Percentiles rank a stretch among this genome's conserved stretches.
Conservation (phyloP, 2,113 vertebrate species). For the rabbit (Oryctolagus cuniculus) region DNA sequence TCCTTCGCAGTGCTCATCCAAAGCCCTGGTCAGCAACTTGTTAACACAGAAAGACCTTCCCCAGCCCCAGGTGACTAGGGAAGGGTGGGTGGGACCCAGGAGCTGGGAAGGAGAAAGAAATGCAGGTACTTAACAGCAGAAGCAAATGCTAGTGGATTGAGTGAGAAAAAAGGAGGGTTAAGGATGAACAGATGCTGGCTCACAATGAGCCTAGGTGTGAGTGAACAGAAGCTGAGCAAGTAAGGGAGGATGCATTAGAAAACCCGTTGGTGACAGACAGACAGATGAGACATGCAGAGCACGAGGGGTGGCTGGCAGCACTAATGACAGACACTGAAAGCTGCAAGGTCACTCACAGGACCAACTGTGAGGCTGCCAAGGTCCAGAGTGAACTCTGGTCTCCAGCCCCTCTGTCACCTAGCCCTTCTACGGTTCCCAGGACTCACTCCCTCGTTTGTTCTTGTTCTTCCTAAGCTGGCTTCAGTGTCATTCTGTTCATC, state of each 20-base stretch:
- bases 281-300: neutral
- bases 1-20: neutral
- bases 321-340: neutral
- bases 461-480: neutral
- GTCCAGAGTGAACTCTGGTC: neutral
- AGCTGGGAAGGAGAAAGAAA: neutral
- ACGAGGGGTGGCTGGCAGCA: accelerated
- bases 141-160: neutral
- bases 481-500: neutral
- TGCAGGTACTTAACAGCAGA: neutral
- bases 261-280: neutral
- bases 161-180: neutral
- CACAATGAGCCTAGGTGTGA: neutral
- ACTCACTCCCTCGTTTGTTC: neutral
- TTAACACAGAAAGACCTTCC: neutral
- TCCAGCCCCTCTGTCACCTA: neutral
- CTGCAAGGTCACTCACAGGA: accelerated
- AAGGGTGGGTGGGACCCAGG: neutral
- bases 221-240: neutral
- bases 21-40: neutral
- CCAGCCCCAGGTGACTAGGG: neutral
- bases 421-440: neutral
- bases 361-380: neutral
- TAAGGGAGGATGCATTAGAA: neutral
- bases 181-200: neutral